Evolutionary conservation across 2,888 invertebrate genomes (phyloP).

Genomic region (Patella pellucida): DNA sequence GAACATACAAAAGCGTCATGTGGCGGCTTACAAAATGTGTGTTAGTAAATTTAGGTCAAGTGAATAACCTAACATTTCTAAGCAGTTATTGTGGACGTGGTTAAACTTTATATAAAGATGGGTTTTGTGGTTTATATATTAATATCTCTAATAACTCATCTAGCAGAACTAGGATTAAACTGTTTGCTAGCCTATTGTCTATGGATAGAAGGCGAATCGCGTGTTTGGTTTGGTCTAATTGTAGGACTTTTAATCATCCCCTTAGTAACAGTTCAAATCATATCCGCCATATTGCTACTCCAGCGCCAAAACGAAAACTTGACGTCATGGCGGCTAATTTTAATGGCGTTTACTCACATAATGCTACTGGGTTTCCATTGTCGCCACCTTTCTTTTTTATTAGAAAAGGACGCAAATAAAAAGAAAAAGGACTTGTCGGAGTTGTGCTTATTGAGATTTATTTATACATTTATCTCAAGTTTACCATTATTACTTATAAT

Average conservation of each 20-base stretch:
- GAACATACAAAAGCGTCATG: no score
- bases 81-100: constrained; percentile 25
- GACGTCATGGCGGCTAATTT: constrained; percentile 69
- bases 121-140: constrained; percentile 51
- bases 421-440: constrained; percentile 85
- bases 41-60: no score
- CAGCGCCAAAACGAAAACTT: constrained; percentile 44
- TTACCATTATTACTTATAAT: constrained; percentile 89
- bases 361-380: constrained; percentile 72
- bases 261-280: constrained; percentile 77
- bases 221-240: constrained; percentile 78
- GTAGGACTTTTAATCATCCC: constrained; percentile 82
- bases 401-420: constrained; percentile 84
- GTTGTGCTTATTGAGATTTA: constrained; percentile 82
- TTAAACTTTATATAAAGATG: constrained; percentile 30
- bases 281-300: constrained; percentile 72
- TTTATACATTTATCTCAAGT: constrained; percentile 90
- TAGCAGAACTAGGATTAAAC: constrained; percentile 50
- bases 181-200: constrained; percentile 73
- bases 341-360: constrained; percentile 76
- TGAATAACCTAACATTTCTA: not conserved
- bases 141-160: constrained; percentile 48
- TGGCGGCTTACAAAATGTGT: no score
- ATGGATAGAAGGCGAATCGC: constrained; percentile 61
- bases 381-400: constrained; percentile 86